Conservation (phyloP, 2,888 invertebrate genomes). For the Parnassius apollo region DNA sequence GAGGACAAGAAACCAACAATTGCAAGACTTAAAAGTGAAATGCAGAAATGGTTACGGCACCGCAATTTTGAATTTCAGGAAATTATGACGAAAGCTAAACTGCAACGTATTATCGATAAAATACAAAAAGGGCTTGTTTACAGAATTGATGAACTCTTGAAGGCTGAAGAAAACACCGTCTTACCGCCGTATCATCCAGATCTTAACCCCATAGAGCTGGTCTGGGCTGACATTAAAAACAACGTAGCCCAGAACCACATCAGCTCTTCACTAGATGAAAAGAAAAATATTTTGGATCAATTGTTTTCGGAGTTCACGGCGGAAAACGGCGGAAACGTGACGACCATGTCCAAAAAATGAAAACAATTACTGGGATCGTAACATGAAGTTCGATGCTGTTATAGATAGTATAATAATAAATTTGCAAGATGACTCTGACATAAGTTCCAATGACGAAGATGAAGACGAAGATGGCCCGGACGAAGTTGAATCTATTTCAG, state of each 20-base stretch:
- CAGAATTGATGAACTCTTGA: slow-evolving; percentile 24
- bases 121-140: slow-evolving; percentile 27
- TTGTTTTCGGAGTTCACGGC: neutral
- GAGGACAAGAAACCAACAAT: slow-evolving; percentile 33
- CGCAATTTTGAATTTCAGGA: slow-evolving; percentile 27
- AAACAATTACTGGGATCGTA: slow-evolving; percentile 2
- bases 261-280: slow-evolving; percentile 13
- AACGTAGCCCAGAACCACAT: slow-evolving; percentile 26
- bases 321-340: neutral
- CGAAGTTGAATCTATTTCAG: too few species aligned
- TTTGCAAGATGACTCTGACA: too few species aligned
- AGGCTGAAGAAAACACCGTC: slow-evolving; percentile 15
- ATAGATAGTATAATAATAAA: too few species aligned
- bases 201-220: slow-evolving; percentile 8
- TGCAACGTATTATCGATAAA: slow-evolving; percentile 25
- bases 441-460: too few species aligned
- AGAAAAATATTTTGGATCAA: neutral
- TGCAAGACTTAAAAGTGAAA: slow-evolving; percentile 30
- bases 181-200: neutral
- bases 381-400: neutral
- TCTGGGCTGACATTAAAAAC: slow-evolving; percentile 26
- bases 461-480: too few species aligned
- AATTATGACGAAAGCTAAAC: slow-evolving; percentile 17
- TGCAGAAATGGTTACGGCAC: slow-evolving; percentile 29
- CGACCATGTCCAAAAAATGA: slow-evolving; percentile 2